Base-by-base conservation (phyloP, 2,113 vertebrate genomes). In the Pelvicachromis taeniatus region DNA sequence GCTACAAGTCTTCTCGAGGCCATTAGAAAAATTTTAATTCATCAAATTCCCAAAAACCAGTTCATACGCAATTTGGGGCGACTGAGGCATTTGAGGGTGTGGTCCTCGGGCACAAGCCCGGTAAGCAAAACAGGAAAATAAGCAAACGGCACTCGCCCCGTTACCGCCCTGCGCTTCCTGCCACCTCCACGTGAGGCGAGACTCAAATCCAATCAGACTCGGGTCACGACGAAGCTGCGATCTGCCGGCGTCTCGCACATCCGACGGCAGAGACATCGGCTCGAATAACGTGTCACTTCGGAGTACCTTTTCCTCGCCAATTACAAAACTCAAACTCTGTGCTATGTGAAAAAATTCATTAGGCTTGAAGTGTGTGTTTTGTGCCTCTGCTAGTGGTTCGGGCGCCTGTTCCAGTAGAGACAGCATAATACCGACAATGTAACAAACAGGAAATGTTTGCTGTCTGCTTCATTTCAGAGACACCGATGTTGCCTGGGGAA, bases 371-470 rank as follows among this genome's bases (percentile, higher is more conserved):
- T 79, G 42, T 68, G 2, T 80, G 56, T 83, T 68, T 80, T 54
- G 45, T 52, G 70, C 78, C 58, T 82, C 58, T 17, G 65, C 70
- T 82, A 42, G 56, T 31, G 3, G 77, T 61, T 77, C 5, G 40
- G 83, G 48, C 55, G 26, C 81, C 77, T 68, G 48, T 79, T 86
- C 70, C 86, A 35, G 82, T 6, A 40, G 78, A 84, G 87, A 87
- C 42, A 21, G 68, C 21, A 23, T 73, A 77, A 87, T 55, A 87
- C 89, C 85, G 80, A 77, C 82, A 58, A 19, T 68, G 89, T 61
- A 87, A 78, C 91, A 89, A 93, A 93, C 88, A 93, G 90, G 86
- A 92, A 91, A 85, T 91, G 91, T 93, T 93, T 92, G 85, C 91
- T 17, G 89, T 86, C 83, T 77, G 89, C 88, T 89, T 85, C 84